These are phyloP conservation scores for Lerema accius DNA, from an alignment of 1,140 invertebrate species.

Conservation along the genomic window DNA sequence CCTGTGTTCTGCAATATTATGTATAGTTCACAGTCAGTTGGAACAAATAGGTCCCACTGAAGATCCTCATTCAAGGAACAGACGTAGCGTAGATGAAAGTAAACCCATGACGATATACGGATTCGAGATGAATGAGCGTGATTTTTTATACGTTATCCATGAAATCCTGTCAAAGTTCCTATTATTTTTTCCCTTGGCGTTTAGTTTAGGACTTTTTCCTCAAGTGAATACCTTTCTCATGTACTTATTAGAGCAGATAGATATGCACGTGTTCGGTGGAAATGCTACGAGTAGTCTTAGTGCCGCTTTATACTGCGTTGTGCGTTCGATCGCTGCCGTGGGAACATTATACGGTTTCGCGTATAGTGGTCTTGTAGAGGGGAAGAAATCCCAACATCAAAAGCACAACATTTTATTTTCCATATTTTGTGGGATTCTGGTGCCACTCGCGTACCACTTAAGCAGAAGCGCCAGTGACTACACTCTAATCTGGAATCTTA, in stretches of 20 bases:
- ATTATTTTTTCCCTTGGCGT: conserved; percentile 95
- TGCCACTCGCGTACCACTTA: conserved; percentile 95
- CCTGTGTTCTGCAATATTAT: conserved; percentile 89
- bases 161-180: conserved; percentile 92
- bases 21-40: conserved; percentile 86
- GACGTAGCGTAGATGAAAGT: conserved; percentile 54
- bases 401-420: conserved; percentile 92
- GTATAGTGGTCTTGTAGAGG: conserved; percentile 91
- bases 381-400: conserved; percentile 92
- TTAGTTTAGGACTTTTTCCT: conserved; percentile 96
- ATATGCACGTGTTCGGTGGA: conserved; percentile 98
- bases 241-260: conserved; percentile 97
- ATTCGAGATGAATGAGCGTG: conserved; percentile 87
- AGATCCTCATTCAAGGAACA: conserved; percentile 53
- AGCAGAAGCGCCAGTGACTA: conserved; percentile 96
- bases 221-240: conserved; percentile 98
- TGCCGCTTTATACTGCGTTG: conserved; percentile 93
- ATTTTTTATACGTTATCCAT: conserved; percentile 86
- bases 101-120: conserved; percentile 88
- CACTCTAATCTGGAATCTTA: conserved; percentile 93
- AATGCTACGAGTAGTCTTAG: conserved; percentile 96
- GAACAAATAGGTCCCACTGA: conserved; percentile 61
- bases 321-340: conserved; percentile 91
- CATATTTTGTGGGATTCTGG: conserved; percentile 95
- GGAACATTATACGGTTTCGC: conserved; percentile 94